These are phyloP conservation scores for Polia nebulosa DNA, from an alignment of 2,888 invertebrate genomes.

Conservation along the genomic window DNA sequence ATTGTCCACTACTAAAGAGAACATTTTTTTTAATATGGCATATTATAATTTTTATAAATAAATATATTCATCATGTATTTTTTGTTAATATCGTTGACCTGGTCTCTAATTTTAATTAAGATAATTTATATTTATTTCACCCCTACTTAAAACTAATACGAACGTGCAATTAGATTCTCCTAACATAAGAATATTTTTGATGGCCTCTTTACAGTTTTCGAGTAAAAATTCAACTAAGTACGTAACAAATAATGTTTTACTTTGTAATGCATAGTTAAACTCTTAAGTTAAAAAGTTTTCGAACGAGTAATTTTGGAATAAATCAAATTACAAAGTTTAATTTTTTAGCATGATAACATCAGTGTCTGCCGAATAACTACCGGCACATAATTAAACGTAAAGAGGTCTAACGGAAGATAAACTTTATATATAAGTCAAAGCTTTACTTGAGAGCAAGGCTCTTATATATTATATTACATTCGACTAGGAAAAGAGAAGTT, in stretches of 20 bases:
- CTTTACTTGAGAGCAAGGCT: conserved; percentile 53
- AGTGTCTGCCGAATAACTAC: background rate
- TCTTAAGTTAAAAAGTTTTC: background rate
- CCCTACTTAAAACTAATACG: conserved; percentile 18
- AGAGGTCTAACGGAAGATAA: conserved; percentile 25
- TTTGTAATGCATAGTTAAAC: background rate
- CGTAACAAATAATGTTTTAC: background rate
- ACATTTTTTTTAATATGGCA: background rate
- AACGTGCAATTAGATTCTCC: conserved; percentile 26
- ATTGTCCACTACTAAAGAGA: background rate
- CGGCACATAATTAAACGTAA: background rate
- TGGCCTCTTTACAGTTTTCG: conserved; percentile 14
- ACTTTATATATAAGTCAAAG: conserved; percentile 48
- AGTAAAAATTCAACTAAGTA: background rate
- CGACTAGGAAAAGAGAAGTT: conserved; percentile 29
- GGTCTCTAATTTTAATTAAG: conserved; percentile 30
- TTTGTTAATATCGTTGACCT: conserved; percentile 18
- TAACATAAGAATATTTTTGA: conserved; percentile 36
- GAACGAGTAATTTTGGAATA: background rate
- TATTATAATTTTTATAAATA: background rate
- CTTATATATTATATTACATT: conserved; percentile 42
- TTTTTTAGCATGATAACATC: background rate
- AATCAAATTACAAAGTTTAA: background rate
- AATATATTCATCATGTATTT: background rate
- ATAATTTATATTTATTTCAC: background rate